phyloP scores from a whole-genome alignment of 2,797 vertebrate species.

The Poeciliopsis infans region DNA sequence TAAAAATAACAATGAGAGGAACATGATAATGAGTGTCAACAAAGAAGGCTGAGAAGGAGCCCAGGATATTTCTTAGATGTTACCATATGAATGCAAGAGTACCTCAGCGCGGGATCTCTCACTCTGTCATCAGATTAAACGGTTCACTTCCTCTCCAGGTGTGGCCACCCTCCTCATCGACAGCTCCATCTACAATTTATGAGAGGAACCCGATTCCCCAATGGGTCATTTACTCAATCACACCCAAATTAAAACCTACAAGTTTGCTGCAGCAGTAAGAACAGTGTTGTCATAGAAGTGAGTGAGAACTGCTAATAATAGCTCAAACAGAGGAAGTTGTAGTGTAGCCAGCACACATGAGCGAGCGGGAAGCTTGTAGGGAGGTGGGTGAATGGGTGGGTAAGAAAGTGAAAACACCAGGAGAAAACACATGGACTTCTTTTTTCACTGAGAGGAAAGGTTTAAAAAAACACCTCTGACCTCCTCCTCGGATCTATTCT shows the following conservation, averaged over 20 bases:
- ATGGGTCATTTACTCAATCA: not conserved
- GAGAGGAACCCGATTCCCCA: constrained; percentile 56
- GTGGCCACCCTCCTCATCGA: constrained; percentile 58
- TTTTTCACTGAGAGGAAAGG: constrained; percentile 37
- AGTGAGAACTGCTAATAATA: constrained; percentile 12
- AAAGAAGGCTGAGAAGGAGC: constrained; percentile 25
- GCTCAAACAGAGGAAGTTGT: constrained; percentile 27
- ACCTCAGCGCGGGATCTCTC: constrained; percentile 42
- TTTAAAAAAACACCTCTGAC: constrained; percentile 51
- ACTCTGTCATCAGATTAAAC: constrained; percentile 55
- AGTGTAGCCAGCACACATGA: not conserved
- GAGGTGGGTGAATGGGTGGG: not conserved
- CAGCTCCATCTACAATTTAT: constrained; percentile 64
- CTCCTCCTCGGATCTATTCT: not conserved
- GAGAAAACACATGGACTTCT: constrained; percentile 20
- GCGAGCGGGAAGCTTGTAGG: constrained; percentile 22
- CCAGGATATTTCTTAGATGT: constrained; percentile 46
- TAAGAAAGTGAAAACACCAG: constrained; percentile 37
- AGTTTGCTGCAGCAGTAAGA: constrained; percentile 9
- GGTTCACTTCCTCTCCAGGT: constrained; percentile 62
- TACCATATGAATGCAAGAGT: constrained; percentile 32
- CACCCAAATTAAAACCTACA: not conserved
- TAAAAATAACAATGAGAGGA: not conserved
- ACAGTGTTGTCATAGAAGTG: constrained; percentile 1
- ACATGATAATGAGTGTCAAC: not conserved